Evolutionary conservation across 2,113 vertebrate species (phyloP).

Genomic region (Piprites chloris): DNA sequence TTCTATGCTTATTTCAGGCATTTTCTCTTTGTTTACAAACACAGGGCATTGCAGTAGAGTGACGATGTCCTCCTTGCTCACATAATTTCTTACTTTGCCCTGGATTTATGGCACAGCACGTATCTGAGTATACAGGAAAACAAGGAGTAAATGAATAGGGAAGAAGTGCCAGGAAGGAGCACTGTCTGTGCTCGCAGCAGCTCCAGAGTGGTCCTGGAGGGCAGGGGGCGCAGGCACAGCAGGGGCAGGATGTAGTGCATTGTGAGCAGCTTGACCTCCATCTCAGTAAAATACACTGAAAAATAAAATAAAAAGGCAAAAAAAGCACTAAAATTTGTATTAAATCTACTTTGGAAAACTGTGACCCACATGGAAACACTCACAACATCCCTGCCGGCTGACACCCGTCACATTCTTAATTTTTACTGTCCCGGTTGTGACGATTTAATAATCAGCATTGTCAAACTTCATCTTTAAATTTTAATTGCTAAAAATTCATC

Average conservation of each 20-base stretch:
- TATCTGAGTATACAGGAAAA: not conserved
- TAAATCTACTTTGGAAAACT: not conserved
- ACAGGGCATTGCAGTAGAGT: not conserved
- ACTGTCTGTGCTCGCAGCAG: fast-evolving
- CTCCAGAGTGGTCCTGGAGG: fast-evolving
- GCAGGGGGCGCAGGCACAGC: not conserved
- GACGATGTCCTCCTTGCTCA: not conserved
- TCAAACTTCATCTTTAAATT: constrained; percentile 13
- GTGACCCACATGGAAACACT: not conserved
- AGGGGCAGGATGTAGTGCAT: fast-evolving
- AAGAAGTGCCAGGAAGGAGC: fast-evolving
- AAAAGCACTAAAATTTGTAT: not conserved
- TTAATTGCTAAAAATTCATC: constrained; percentile 25
- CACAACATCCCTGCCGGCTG: not conserved
- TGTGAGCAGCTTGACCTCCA: not conserved
- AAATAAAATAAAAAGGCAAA: fast-evolving
- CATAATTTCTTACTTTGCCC: not conserved
- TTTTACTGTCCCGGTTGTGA: not conserved
- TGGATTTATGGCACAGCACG: fast-evolving
- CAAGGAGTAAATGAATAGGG: fast-evolving
- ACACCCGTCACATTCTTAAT: not conserved
- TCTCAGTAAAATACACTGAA: not conserved
- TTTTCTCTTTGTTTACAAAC: not conserved
- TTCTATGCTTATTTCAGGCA: not conserved
- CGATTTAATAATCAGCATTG: not conserved